phyloP scores from a whole-genome alignment of 2,113 vertebrate genomes.

The Hiodon alosoides region DNA sequence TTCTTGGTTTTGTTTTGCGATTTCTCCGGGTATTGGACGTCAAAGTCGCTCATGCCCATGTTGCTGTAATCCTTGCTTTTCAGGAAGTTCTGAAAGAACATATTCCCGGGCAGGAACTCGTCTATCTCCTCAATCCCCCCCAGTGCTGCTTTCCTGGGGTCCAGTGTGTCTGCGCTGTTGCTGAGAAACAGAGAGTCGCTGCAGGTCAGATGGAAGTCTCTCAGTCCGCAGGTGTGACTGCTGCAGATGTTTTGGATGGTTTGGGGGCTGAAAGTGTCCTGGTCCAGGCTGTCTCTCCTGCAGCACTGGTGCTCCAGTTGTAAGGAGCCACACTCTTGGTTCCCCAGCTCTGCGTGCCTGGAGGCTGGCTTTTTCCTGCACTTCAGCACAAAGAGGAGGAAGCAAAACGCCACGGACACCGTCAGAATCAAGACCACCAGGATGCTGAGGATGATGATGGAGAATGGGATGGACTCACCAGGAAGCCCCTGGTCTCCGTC shows the following conservation, averaged over 20 bases:
- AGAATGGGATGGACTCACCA: constrained; percentile 89
- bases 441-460: constrained; percentile 95
- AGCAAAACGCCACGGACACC: constrained; percentile 95
- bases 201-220: constrained; percentile 87
- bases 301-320: constrained; percentile 81
- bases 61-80: constrained; percentile 95
- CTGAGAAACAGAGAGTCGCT: constrained; percentile 82
- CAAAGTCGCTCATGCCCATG: constrained; percentile 94
- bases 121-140: constrained; percentile 97
- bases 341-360: constrained; percentile 86
- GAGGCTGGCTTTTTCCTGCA: constrained; percentile 86
- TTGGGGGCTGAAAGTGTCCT: constrained; percentile 91
- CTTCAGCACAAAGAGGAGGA: constrained; percentile 89
- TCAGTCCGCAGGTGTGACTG: constrained; percentile 87
- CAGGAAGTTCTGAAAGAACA: constrained; percentile 94
- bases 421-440: constrained; percentile 93
- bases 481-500: constrained; percentile 83
- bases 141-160: constrained; percentile 81
- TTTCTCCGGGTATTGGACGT: constrained; percentile 95
- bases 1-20: constrained; percentile 89
- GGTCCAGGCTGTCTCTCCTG: constrained; percentile 80
- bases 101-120: constrained; percentile 86
- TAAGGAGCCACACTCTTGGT: constrained; percentile 84
- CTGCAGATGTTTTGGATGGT: constrained; percentile 96
- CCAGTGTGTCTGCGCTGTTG: constrained; percentile 73